These are phyloP conservation scores for Oligia latruncula DNA, from an alignment of 2,888 invertebrate genomes.

Conservation along the genomic window DNA sequence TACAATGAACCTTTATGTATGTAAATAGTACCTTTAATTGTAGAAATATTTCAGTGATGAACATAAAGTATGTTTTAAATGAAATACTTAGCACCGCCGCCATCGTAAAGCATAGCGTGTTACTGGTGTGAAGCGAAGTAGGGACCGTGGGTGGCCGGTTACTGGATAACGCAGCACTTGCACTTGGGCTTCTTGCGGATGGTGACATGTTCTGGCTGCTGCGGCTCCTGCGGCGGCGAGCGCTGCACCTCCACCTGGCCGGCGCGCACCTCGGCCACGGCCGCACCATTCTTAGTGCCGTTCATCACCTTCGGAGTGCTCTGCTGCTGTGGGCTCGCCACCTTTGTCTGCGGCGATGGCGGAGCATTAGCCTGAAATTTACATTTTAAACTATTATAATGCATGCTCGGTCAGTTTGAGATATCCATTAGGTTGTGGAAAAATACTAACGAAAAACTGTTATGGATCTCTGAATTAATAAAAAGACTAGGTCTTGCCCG, in stretches of 20 bases:
- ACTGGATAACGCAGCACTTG: slow-evolving; percentile 98
- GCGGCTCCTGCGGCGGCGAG: slow-evolving; percentile 93
- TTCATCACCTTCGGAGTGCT: slow-evolving; percentile 84
- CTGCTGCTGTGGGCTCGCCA: slow-evolving; percentile 79
- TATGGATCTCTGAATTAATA: background rate
- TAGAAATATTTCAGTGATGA: slow-evolving; percentile 68
- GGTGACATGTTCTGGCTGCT: slow-evolving; percentile 97
- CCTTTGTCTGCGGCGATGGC: slow-evolving; percentile 84
- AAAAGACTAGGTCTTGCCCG: background rate
- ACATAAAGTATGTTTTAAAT: slow-evolving; percentile 71
- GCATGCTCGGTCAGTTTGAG: background rate
- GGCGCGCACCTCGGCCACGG: slow-evolving; percentile 79
- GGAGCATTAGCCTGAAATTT: slow-evolving; percentile 80
- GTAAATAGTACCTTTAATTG: slow-evolving; percentile 70
- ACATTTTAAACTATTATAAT: slow-evolving; percentile 5
- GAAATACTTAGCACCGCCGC: slow-evolving; percentile 82
- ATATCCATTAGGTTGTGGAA: background rate
- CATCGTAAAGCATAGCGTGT: slow-evolving; percentile 76
- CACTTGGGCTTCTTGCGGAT: slow-evolving; percentile 98
- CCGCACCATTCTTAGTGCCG: slow-evolving; percentile 87
- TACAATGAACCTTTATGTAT: slow-evolving; percentile 71
- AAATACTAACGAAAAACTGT: too few relatives aligned
- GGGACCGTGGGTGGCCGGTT: slow-evolving; percentile 75
- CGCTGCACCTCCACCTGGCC: slow-evolving; percentile 93
- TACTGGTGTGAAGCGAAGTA: slow-evolving; percentile 74